These are phyloP conservation scores for Pterostichus niger DNA, from an alignment of 2,888 invertebrate species.

Conservation along the genomic window DNA sequence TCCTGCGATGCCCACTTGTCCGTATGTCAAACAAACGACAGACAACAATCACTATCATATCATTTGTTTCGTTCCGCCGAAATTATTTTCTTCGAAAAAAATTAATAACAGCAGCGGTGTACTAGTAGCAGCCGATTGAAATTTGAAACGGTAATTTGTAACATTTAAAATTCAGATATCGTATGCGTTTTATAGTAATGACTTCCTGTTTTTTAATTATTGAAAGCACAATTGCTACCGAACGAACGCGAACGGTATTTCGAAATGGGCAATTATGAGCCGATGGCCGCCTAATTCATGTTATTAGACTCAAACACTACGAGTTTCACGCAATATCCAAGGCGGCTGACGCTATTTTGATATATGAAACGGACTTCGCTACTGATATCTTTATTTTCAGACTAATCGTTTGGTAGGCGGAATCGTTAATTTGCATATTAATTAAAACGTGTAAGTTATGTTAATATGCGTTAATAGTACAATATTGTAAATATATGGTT, in stretches of 20 bases:
- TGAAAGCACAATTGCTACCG: constrained; percentile 65
- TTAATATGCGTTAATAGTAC: constrained; percentile 35
- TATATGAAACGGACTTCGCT: constrained; percentile 36
- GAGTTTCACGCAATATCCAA: constrained; percentile 48
- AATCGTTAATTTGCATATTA: constrained; percentile 54
- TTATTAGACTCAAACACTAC: constrained; percentile 59
- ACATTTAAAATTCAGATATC: constrained; percentile 65
- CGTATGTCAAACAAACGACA: constrained; percentile 39
- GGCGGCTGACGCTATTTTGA: constrained; percentile 38
- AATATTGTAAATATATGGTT: constrained; percentile 38
- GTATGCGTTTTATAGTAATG: constrained; percentile 60
- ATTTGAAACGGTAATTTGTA: constrained; percentile 64
- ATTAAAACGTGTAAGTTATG: constrained; percentile 48
- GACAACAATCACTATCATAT: constrained; percentile 32
- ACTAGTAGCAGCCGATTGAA: constrained; percentile 52
- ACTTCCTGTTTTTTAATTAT: constrained; percentile 67
- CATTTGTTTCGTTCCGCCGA: constrained; percentile 54
- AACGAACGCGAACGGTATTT: constrained; percentile 52
- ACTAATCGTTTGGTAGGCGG: constrained; percentile 29
- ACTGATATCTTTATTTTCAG: constrained; percentile 48
- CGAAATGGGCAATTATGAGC: constrained; percentile 63
- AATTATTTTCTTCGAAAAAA: constrained; percentile 41
- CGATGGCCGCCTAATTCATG: constrained; percentile 63
- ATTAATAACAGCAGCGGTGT: constrained; percentile 32
- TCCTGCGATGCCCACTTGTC: background rate